Conservation (phyloP, 2,888 invertebrate genomes). For the Syritta pipiens region DNA sequence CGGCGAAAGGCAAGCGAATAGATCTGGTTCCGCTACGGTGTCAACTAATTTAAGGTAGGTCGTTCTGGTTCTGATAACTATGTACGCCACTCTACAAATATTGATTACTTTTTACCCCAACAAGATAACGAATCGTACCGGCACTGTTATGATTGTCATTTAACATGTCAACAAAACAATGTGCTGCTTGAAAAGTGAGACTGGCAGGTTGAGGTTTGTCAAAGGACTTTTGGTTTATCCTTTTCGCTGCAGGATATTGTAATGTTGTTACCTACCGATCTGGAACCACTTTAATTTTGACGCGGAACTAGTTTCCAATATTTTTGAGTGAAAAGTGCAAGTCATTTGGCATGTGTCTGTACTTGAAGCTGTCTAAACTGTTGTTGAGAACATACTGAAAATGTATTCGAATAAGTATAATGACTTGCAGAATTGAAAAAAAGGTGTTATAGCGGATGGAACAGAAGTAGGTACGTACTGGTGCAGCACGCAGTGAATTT, state of each 20-base stretch:
- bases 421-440: slow-evolving; percentile 41
- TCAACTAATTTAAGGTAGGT: slow-evolving; percentile 64
- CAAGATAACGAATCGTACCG: slow-evolving; percentile 46
- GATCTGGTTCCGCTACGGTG: slow-evolving; percentile 43
- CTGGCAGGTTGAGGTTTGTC: not conserved
- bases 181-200: slow-evolving; percentile 18
- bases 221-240: slow-evolving; percentile 18
- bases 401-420: slow-evolving; percentile 32
- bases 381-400: slow-evolving; percentile 6
- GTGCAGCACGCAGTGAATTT: slow-evolving; percentile 3
- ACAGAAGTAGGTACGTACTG: no score
- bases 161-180: slow-evolving; percentile 52
- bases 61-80: slow-evolving; percentile 47
- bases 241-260: slow-evolving; percentile 5
- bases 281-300: slow-evolving; percentile 42
- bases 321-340: slow-evolving; percentile 31
- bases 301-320: slow-evolving; percentile 33
- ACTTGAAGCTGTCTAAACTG: slow-evolving; percentile 6
- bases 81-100: slow-evolving; percentile 58
- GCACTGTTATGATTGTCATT: slow-evolving; percentile 42
- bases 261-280: slow-evolving; percentile 53
- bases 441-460: slow-evolving; percentile 36
- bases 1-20: slow-evolving; percentile 13
- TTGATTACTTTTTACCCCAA: slow-evolving; percentile 45
- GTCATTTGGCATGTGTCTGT: slow-evolving; percentile 37